Evolutionary conservation across 1,140 invertebrate genomes (phyloP).

Genomic region (Pomacea maculata): DNA sequence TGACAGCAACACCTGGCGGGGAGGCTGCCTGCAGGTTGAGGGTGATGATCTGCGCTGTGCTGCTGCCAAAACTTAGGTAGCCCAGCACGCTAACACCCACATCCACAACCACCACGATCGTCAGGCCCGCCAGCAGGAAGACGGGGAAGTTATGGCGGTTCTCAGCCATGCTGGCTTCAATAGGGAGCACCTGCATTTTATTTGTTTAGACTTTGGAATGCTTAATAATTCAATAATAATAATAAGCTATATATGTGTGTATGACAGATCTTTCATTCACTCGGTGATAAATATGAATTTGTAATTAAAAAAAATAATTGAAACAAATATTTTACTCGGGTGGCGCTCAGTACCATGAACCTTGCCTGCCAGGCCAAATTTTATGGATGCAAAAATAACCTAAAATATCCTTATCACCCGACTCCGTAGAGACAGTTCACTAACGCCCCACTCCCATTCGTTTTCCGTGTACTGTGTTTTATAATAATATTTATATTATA

Average conservation of each 20-base stretch:
- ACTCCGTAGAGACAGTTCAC: no score
- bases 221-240: no score
- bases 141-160: conserved; percentile 54
- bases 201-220: background rate
- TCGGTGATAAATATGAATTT: background rate
- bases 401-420: no score
- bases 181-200: conserved; percentile 49
- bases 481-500: no score
- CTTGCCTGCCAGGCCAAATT: no score
- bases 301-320: no score
- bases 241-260: background rate
- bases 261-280: background rate
- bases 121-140: conserved; percentile 49
- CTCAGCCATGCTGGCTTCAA: conserved; percentile 59
- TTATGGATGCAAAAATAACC: no score
- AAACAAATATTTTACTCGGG: no score
- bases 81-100: conserved; percentile 50
- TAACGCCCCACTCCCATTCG: no score
- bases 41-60: conserved; percentile 55
- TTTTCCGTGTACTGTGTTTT: no score
- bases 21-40: conserved; percentile 40
- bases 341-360: no score
- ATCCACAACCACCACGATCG: conserved; percentile 36
- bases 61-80: conserved; percentile 52
- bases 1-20: conserved; percentile 40